Evolutionary conservation across 2,888 invertebrate species (phyloP).

Genomic region (Nebria salina): DNA sequence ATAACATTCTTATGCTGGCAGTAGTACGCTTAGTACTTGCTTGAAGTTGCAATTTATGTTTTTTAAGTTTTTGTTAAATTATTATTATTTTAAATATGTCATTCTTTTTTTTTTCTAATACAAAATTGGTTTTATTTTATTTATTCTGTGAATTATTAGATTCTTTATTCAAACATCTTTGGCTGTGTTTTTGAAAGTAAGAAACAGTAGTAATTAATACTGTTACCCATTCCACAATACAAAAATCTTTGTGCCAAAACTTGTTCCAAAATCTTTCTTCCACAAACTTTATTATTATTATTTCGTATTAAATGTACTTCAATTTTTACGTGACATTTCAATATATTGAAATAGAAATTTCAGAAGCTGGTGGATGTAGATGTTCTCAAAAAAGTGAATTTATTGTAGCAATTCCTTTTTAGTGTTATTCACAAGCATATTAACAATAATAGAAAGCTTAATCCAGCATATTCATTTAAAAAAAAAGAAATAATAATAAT

Average conservation of each 20-base stretch:
- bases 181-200: constrained; percentile 47
- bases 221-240: constrained; percentile 41
- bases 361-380: too few relatives aligned
- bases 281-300: constrained; percentile 2
- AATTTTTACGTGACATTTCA: too few relatives aligned
- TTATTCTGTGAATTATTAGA: neutral
- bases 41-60: neutral
- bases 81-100: constrained; percentile 7
- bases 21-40: constrained; percentile 34
- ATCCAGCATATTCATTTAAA: neutral
- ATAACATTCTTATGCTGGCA: constrained; percentile 37
- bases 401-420: too few relatives aligned
- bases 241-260: constrained; percentile 42
- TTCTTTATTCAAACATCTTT: constrained; percentile 37
- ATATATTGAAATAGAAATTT: too few relatives aligned
- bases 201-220: constrained; percentile 42
- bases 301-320: too few relatives aligned
- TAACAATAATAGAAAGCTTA: neutral
- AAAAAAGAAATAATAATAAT: neutral
- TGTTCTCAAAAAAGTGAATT: too few relatives aligned
- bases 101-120: neutral
- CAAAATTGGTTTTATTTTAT: neutral
- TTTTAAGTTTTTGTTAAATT: constrained; percentile 6
- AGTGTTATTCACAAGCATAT: neutral
- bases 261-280: constrained; percentile 28